Base-by-base conservation (phyloP, 2,113 vertebrate genomes). In the Serinus canaria region DNA sequence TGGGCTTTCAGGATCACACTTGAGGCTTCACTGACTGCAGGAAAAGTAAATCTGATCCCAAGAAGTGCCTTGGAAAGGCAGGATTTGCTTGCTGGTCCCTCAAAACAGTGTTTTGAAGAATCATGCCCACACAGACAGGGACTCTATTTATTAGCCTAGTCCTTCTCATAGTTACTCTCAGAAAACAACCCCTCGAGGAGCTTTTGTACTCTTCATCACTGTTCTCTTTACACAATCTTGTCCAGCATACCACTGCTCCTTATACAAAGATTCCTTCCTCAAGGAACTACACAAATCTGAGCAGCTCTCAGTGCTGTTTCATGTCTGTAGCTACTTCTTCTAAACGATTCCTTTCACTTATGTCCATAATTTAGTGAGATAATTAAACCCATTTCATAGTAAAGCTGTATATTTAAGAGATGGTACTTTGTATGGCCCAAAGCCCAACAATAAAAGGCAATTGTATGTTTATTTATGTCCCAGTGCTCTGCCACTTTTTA, bases 111-210 rank as follows among this genome's bases (percentile, higher is more conserved):
- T 58, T 91, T 64, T 50, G 37, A 59, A 86, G 63, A 79, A 37
- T 31, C 0, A 0, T n/a, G 31, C 2, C 39, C 11, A 59, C 43
- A 55, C 14, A 76, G 20, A 50, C 13, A 60, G 6, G 7, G 6
- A n/a, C 5, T 23, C 5, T 39, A 72, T 77, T 31, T 56, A 47
- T 21, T 56, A 68, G 33, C 9, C 27, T 44, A 59, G 13, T 66
- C 67, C n/a, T 62, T 78, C 56, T 66, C n/a, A 22, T 31, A 11
- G 9, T 59, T 56, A 55, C 30, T 59, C 22, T 49, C 39, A 79
- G 43, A 68, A 88, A 75, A 67, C 7, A 63, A 16, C 6, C 20
- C 33, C 12, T 75, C 12, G 14, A 28, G 13, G 33, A 35, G 3
- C 30, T 72, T 87, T 78, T 44, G 9, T 58, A 22, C 10, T 53